Base-by-base conservation (phyloP, 2,888 invertebrate species). In the Agrochola circellaris region DNA sequence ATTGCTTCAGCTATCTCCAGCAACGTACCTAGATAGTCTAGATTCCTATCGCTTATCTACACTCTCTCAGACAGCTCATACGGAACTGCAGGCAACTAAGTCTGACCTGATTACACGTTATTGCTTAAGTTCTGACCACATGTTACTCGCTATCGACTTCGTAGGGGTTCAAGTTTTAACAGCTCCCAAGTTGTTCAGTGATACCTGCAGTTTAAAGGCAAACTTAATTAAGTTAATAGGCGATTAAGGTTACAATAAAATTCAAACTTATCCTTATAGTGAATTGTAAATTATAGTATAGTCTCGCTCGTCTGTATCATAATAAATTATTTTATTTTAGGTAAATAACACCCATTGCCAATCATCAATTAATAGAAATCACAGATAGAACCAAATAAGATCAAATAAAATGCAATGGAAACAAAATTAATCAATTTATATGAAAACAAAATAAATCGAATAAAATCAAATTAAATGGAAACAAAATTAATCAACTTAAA, bases 81-180 rank as follows among this genome's bases (percentile, higher is more conserved):
- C n/a, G 61, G 58, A 74, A 69, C 51, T 64, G 64, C 26, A 23
- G 9, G 15, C 45, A 77, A 66, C 70, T 58, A 51, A 61, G 58
- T 60, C 23, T 81, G 84, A 87, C 86, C 87, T 87, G 77, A 88
- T 87, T 87, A 84, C 81, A 38, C n/a, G 65, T 69, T 79, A 86
- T 84, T 88, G 79, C 78, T 51, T 62, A 86, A 86, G 84, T 84
- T 84, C 70, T 51, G 80, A 66, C 80, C 84, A 79, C 80, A 74
- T 84, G 87, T 75, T 75, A 79, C 87, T 61, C 30, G n/a, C 62
- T 83, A 79, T 79, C 74, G 68, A 83, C 65, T 65, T 26, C 54
- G 54, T 8, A 54, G 23, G 69, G 67, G 54, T 71, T 70, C n/a
- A 67, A 86, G 83, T 86, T 84, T 79, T 79, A 86, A 79, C 62